A percentile compares a stretch with the other conserved stretches of the same genome.
phyloP scores from a whole-genome alignment of 2,113 vertebrate species.

The Myotis lucifugus region DNA sequence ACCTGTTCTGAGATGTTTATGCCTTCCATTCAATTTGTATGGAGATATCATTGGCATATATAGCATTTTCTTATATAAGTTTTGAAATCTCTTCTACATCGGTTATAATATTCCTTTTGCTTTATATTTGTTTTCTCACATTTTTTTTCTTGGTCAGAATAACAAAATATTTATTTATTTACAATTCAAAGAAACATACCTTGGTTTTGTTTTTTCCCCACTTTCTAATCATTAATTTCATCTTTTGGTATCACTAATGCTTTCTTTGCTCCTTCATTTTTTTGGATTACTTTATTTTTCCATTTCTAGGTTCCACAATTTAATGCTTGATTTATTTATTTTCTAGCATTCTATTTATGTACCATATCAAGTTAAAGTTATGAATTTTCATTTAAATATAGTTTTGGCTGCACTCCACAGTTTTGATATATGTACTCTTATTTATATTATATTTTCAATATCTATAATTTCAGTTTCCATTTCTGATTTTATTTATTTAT shows the following conservation, averaged over 20 bases:
- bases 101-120: not conserved
- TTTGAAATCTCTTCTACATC: not conserved
- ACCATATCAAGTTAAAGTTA: not conserved
- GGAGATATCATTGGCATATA: not conserved
- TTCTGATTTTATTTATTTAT: not conserved
- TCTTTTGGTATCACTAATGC: not conserved
- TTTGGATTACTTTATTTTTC: not conserved
- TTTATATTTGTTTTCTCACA: not conserved
- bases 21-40: not conserved
- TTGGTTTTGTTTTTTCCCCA: not conserved
- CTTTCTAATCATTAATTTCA: constrained; percentile 1
- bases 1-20: not conserved
- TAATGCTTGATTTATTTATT: not conserved
- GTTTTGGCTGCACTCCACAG: not conserved
- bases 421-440: not conserved
- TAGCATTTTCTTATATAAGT: not conserved
- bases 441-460: not conserved
- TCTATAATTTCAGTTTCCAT: not conserved
- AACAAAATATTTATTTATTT: constrained; percentile 2
- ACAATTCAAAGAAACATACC: not conserved
- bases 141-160: constrained; percentile 26
- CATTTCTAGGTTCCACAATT: not conserved
- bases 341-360: not conserved
- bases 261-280: constrained; percentile 10
- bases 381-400: constrained; percentile 27